Percentiles rank a stretch among this genome's conserved stretches.
Conservation (phyloP, 2,888 invertebrate genomes). For the Seira musarum region DNA sequence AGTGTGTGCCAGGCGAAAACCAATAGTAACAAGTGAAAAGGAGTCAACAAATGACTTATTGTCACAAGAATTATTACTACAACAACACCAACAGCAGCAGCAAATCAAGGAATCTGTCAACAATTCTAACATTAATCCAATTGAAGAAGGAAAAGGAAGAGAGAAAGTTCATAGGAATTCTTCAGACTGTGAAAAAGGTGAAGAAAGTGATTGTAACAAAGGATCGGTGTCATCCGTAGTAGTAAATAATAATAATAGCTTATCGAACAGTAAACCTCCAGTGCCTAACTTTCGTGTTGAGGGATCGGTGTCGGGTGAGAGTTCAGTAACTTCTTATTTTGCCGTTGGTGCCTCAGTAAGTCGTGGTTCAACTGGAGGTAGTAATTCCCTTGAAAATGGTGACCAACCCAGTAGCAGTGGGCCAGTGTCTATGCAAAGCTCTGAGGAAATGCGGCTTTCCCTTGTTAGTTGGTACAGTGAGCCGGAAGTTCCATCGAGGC, state of each 20-base stretch:
- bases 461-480: slow-evolving; percentile 69
- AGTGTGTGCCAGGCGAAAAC: neutral
- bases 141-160: neutral
- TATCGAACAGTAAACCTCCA: slow-evolving; percentile 44
- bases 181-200: neutral
- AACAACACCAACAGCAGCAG: no score
- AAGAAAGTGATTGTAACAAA: slow-evolving; percentile 30
- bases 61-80: no score
- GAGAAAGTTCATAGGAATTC: neutral
- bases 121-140: slow-evolving; percentile 11
- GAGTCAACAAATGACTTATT: no score
- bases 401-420: slow-evolving; percentile 61
- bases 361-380: slow-evolving; percentile 46
- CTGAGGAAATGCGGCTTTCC: slow-evolving; percentile 69
- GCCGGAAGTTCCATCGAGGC: slow-evolving; percentile 61
- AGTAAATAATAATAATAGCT: slow-evolving; percentile 5
- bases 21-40: neutral
- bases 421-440: slow-evolving; percentile 63
- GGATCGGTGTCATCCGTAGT: slow-evolving; percentile 40
- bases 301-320: slow-evolving; percentile 65
- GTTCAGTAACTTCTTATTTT: slow-evolving; percentile 46
- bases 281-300: slow-evolving; percentile 69
- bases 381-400: slow-evolving; percentile 54
- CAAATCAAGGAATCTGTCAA: neutral
- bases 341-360: slow-evolving; percentile 54